Evolutionary conservation across 2,797 vertebrate genomes (phyloP).

Genomic region (Crypturellus tataupa): DNA sequence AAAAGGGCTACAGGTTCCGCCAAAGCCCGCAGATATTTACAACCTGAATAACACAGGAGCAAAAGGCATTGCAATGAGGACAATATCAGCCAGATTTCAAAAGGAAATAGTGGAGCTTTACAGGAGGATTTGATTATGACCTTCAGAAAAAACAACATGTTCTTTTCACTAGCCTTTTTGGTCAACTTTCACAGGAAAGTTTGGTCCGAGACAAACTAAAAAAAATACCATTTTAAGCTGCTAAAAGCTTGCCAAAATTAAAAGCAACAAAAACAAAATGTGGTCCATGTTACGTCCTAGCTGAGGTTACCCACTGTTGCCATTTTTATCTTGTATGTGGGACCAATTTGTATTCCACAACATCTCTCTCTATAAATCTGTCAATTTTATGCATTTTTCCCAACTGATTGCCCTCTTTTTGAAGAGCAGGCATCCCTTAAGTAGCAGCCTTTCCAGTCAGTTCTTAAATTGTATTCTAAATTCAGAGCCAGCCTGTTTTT

Average conservation of each 20-base stretch:
- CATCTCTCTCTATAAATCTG: not conserved
- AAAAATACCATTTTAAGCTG: not conserved
- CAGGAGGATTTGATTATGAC: fast-evolving
- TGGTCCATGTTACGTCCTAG: not conserved
- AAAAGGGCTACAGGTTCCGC: not conserved
- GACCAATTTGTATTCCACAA: not conserved
- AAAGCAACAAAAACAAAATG: not conserved
- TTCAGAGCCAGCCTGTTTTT: not conserved
- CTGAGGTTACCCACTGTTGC: not conserved
- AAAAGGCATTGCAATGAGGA: not conserved
- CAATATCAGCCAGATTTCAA: not conserved
- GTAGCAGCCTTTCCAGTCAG: not conserved
- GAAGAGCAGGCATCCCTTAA: not conserved
- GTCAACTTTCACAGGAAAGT: not conserved
- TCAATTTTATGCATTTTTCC: not conserved
- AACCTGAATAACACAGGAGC: not conserved
- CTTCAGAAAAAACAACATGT: fast-evolving
- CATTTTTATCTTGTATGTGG: not conserved
- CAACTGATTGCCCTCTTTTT: not conserved
- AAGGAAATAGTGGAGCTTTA: not conserved
- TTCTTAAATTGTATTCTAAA: not conserved
- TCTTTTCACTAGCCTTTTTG: not conserved
- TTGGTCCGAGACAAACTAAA: not conserved
- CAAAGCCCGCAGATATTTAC: not conserved
- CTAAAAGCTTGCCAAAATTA: not conserved